Base-by-base conservation (phyloP, 2,797 vertebrate genomes). In the Fringilla coelebs region DNA sequence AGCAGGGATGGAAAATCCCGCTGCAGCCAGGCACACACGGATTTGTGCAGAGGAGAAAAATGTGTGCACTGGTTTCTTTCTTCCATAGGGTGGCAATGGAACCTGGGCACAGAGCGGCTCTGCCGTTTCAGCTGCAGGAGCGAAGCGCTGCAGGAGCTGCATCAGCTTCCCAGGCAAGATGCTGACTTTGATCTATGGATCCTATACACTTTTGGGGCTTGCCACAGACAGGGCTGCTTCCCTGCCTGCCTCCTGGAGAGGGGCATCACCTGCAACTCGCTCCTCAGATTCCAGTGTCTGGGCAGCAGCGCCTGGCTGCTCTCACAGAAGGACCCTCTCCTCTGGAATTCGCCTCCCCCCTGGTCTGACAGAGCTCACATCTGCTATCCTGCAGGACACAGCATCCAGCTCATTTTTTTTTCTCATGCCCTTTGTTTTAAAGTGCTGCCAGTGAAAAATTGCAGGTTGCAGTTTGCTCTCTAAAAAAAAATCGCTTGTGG, bases 61-160 rank as follows among this genome's bases (percentile, higher is more conserved):
- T 61, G 76, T 68, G 86, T 94, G 94, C 90, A 93, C 92, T 94
- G 91, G 92, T 97, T 94, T 96, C 90, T 92, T 96, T 95, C 91
- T 78, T 93, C 93, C 93, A 94, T 93, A 91, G 89, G 91, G 95
- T 96, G 94, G 94, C 95, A 96, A 95, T 94, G 96, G 89, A 96
- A 96, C 95, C 84, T 96, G 95, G 95, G 95, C 92, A 88, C 94
- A 90, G 51, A 96, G 54, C 82, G 55, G 88, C 93, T 43, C 25
- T 0, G 45, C 2, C 0, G 54, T 21, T 85, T 92, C 70, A 71
- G 93, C 94, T 13, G 92, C 88, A 29, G 77, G 63, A 96, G 82
- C 5, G 2, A 13, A 14, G 88, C 45, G 65, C 88, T 43, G 74
- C 55, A 78, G 72, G 46, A 85, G n/a, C 87, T 21, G 91, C 73